Base-by-base conservation (phyloP, 1,140 invertebrate species). In the Zaprionus africanus region DNA sequence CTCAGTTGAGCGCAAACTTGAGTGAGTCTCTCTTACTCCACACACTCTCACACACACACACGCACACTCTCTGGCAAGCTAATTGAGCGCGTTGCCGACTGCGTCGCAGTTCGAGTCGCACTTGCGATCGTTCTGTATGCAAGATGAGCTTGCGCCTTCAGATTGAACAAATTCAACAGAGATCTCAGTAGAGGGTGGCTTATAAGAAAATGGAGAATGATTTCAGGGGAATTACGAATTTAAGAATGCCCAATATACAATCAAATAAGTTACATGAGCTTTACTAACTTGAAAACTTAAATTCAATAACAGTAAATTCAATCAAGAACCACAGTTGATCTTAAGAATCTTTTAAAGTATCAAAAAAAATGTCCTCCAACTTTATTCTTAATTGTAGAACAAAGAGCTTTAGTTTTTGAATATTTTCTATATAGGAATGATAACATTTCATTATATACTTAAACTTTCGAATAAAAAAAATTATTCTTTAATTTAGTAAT, bases 171-270 rank as follows among this genome's bases (percentile, higher is more conserved):
- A 19, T 34, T 62, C 49, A 41, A 19, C 58, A 26, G n/a, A 34
- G 9, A 11, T 11, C 31, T 11, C 31, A 11, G 31, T 11, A 34
- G 3, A 34, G 46, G 68, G 36, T 79, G 68, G 60, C 78, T 73
- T 79, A 73, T 79, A 77, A 73, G 75, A 80, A 79, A 62, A 72
- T 69, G 66, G 43, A 51, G 46, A 51, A 24, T 9, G 24, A 24
- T 9, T 24, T 51, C 17, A 19, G 19, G 46, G 41, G 19, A 19
- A 24, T 6, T 5, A 3, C 0, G 31, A 34, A 34, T 34, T 51
- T 13, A 13, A 0, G 11, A 46, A 46, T n/a, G 1, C 13, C 15
- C 1, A 13, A 5, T 0, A 41, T n/a, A 41, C 9, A 41, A 41
- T 41, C 5, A 9, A 43, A 43, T 43, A 2, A 43, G 6, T 6